phyloP scores from a whole-genome alignment of 2,797 vertebrate genomes.

The Chaetodon trifasciatus region DNA sequence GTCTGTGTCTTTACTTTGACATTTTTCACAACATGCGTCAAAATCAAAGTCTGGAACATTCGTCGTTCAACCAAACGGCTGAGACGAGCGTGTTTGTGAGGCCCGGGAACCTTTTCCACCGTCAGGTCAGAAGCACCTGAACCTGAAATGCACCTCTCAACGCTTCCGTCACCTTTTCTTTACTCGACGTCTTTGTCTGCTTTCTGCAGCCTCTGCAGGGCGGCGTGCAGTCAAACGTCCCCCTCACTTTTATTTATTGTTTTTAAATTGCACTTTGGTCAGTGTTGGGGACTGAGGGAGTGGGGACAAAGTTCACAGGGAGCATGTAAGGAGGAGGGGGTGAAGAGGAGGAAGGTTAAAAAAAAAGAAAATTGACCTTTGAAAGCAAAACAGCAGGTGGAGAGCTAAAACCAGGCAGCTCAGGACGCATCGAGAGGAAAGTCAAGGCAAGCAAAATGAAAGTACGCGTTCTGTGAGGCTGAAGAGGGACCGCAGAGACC shows the following conservation, averaged over 20 bases:
- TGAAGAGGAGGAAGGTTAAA: constrained; percentile 81
- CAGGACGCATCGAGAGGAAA: constrained; percentile 70
- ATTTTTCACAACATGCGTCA: background rate
- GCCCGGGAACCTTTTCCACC: background rate
- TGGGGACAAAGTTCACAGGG: constrained; percentile 86
- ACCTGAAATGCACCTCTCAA: background rate
- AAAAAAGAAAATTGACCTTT: constrained; percentile 82
- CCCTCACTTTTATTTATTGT: constrained; percentile 70
- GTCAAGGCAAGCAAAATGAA: constrained; percentile 71
- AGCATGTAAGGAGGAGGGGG: constrained; percentile 80
- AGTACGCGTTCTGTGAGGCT: constrained; percentile 47
- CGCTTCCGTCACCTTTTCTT: background rate
- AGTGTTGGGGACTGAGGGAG: constrained; percentile 77
- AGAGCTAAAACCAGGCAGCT: constrained; percentile 78
- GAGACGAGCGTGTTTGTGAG: background rate
- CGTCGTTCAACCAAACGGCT: background rate
- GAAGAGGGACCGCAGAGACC: constrained; percentile 49
- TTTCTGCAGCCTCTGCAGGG: constrained; percentile 7
- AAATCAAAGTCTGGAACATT: background rate
- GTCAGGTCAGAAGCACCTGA: background rate
- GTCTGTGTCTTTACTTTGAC: background rate
- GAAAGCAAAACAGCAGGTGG: constrained; percentile 87
- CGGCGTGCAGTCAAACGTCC: constrained; percentile 18
- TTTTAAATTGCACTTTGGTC: constrained; percentile 83
- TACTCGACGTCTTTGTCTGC: background rate